phyloP scores from a whole-genome alignment of 2,113 vertebrate species.

The Oncorhynchus keta region DNA sequence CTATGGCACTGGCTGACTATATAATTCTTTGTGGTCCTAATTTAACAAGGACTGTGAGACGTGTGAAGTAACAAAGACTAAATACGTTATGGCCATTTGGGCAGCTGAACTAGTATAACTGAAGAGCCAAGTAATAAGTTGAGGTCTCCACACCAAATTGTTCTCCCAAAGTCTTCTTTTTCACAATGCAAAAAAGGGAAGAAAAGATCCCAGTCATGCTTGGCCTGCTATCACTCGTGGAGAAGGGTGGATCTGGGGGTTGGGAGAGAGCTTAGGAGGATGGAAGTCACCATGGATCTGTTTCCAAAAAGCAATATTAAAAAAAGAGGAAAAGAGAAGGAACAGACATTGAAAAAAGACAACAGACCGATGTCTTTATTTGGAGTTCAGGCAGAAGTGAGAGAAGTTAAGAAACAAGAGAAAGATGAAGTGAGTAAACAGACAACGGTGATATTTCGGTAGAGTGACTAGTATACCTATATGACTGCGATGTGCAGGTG shows the following conservation, averaged over 20 bases:
- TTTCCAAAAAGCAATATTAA: slow-evolving; percentile 61
- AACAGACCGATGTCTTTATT: slow-evolving; percentile 36
- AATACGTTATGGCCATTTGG: no score
- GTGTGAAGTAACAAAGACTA: no score
- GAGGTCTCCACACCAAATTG: slow-evolving; percentile 34
- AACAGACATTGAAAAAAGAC: slow-evolving; percentile 54
- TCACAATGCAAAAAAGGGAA: slow-evolving; percentile 52
- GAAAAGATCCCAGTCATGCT: slow-evolving; percentile 44
- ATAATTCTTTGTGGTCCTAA: background rate
- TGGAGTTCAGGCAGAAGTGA: slow-evolving; percentile 27
- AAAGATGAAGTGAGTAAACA: slow-evolving; percentile 21
- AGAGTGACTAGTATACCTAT: background rate
- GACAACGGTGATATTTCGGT: slow-evolving; percentile 12
- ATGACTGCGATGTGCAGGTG: slow-evolving; percentile 8
- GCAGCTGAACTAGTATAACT: slow-evolving; percentile 36
- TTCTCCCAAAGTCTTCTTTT: slow-evolving; percentile 51
- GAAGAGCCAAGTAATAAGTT: slow-evolving; percentile 20
- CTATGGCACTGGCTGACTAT: background rate
- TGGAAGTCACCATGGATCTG: slow-evolving; percentile 60
- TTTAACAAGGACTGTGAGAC: no score
- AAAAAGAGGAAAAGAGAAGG: slow-evolving; percentile 44
- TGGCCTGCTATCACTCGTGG: slow-evolving; percentile 49
- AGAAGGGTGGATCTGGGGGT: slow-evolving; percentile 50
- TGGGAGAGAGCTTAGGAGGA: slow-evolving; percentile 43
- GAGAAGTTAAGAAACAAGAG: slow-evolving; percentile 35